A percentile compares a stretch with the other conserved stretches of the same genome.
Conservation (phyloP, 2,113 vertebrate species). For the Eolophus roseicapilla region DNA sequence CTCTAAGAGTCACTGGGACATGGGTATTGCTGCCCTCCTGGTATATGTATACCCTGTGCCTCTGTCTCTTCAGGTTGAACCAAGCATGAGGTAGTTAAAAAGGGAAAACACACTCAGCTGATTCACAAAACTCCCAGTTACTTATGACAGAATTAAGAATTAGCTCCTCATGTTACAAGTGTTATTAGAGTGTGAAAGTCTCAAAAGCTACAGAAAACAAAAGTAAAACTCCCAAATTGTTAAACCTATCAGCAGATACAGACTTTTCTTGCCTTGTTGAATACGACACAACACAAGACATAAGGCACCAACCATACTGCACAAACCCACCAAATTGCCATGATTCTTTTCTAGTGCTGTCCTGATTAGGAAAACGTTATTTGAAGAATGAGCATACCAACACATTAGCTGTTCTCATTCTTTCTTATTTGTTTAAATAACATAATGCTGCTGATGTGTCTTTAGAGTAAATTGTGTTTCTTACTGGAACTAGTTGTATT, state of each 20-base stretch:
- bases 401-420: neutral
- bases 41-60: neutral
- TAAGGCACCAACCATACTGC: neutral
- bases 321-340: neutral
- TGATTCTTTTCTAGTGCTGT: neutral
- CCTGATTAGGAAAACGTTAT: neutral
- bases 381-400: neutral
- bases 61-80: neutral
- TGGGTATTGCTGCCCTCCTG: neutral
- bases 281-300: neutral
- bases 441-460: neutral
- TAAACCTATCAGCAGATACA: neutral
- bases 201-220: neutral
- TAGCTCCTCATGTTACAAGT: neutral
- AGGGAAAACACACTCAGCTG: neutral
- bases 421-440: slow-evolving; percentile 18
- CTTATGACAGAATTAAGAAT: neutral
- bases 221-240: neutral
- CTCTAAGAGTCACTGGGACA: neutral
- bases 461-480: neutral
- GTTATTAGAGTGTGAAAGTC: neutral
- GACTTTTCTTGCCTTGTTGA: neutral
- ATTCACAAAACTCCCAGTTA: neutral
- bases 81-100: neutral
- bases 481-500: neutral